Conservation (phyloP, 2,113 vertebrate species). For the Anguilla rostrata region DNA sequence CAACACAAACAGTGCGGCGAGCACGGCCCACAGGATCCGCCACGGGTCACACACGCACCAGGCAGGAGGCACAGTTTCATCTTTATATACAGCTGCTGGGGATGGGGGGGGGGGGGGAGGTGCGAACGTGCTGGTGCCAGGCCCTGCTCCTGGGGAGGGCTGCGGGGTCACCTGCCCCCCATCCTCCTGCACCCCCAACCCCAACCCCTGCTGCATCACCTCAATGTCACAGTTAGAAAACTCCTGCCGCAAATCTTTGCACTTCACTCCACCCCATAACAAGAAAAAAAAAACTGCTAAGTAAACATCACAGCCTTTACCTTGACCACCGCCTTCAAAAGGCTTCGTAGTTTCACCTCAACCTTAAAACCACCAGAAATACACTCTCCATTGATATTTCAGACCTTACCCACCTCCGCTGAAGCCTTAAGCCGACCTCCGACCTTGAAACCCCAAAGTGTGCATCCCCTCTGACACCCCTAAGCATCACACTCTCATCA, state of each 20-base stretch:
- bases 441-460: neutral
- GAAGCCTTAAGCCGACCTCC: neutral
- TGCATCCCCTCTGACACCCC: neutral
- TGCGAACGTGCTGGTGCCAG: neutral
- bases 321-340: neutral
- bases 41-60: neutral
- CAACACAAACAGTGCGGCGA: conserved; percentile 53
- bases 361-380: neutral
- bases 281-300: neutral
- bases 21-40: conserved; percentile 40
- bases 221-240: conserved; percentile 3
- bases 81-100: neutral
- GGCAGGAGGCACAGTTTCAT: neutral
- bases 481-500: neutral
- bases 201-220: neutral
- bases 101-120: neutral
- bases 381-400: neutral
- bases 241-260: neutral
- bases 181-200: neutral
- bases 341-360: neutral
- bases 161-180: neutral
- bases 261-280: neutral
- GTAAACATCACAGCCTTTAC: neutral
- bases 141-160: neutral
- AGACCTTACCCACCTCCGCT: neutral